Base-by-base conservation (phyloP, 1,140 invertebrate species). In the Scaptomyza hsui region DNA sequence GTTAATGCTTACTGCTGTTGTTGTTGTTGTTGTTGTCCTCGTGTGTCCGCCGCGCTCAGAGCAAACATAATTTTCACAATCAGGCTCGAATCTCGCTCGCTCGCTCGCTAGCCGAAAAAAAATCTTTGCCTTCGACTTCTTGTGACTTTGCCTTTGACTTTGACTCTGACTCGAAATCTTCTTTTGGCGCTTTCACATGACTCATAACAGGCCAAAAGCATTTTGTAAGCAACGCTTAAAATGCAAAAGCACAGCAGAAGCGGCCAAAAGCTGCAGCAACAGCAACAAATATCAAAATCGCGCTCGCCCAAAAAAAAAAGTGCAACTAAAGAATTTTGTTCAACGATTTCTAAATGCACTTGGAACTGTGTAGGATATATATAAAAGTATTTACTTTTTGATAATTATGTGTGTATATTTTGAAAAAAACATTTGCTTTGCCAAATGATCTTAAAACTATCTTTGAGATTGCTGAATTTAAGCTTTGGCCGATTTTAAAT, bases 61-160 rank as follows among this genome's bases (percentile, higher is more conserved):
- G 82, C 82, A 86, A 86, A 86, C 82, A 86, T 86, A 88, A 86
- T 88, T 88, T 88, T 70, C 75, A 76, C 83, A 86, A 86, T 86
- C 82, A 75, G 67, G 44, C 69, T 53, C 26, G 67, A 82, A 65
- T 65, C 80, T 77, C 64, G 68, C 64, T 76, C 75, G 60, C 42
- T 49, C 26, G 29, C 39, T 47, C 24, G 48, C 60, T 56, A 32
- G 62, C 52, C n/a, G n/a, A n/a, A n/a, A 12, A 49, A 65, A 65
- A 49, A 32, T 48, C 45, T 64, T 53, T 55, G 39, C 26, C 42
- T 65, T 64, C 32, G 61, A 44, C 57, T 49, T 49, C 15, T 49
- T 64, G 26, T 59, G 18, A 44, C 21, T 41, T 57, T 37, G 18
- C 42, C 63, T 63, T 29, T 41, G 41, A 70, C 26, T 42, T 37